Base-by-base conservation (phyloP, 2,888 invertebrate species). In the Bombylius discolor region DNA sequence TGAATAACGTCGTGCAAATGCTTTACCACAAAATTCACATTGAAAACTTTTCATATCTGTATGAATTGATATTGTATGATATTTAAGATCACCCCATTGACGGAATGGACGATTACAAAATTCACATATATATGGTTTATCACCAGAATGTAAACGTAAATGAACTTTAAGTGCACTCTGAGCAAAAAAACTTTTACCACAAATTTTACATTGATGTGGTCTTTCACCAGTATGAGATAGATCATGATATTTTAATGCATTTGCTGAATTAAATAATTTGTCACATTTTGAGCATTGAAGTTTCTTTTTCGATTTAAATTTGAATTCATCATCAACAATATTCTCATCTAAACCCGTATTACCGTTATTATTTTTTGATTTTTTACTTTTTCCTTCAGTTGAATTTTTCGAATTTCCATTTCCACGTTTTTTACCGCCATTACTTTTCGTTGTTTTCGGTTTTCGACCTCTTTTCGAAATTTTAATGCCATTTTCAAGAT, bases 41-140 rank as follows among this genome's bases (percentile, higher is more conserved):
- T 91, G 90, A 70, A 85, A 89, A 62, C 85, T 82, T 70, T 89
- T 89, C 71, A 87, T 79, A 49, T 83, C 82, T 9, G 88, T 87
- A 69, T 92, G 92, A 60, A 89, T 78, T 5, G 91, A 91, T 39
- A 84, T 84, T 58, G 83, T 82, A 73, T 93, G 92, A 70, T 91
- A 90, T 66, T 89, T 89, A 52, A 92, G 78, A 70, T 92, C 92
- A 57, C 90, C 89, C 87, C 89, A 89, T 70, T 91, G 91, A 0
- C 91, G 78, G 73, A 92, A 92, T 64, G 83, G 80, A 4, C 84
- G 79, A 2, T 84, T 85, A 68, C 92, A 92, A 12, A 66, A 61
- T 47, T 85, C 83, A 67, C 92, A 93, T 64, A 85, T 83, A 73
- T 86, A 90, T 0, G 92, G 92, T 61, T 87, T 87, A 65, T 85